phyloP scores from a whole-genome alignment of 2,113 vertebrate genomes.

The Pteronura brasiliensis region DNA sequence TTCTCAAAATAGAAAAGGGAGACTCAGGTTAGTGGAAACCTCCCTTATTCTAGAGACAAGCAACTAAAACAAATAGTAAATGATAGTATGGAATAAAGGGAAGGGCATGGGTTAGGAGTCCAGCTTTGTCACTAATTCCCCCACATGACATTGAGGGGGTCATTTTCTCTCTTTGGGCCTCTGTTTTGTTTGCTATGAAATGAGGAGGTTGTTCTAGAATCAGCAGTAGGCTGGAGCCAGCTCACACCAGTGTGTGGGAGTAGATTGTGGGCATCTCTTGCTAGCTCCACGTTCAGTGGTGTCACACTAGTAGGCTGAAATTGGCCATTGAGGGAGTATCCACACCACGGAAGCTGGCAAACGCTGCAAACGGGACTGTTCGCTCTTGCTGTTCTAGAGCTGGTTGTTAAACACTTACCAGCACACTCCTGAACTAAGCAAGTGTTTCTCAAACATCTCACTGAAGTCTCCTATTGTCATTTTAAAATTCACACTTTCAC shows the following conservation, averaged over 20 bases:
- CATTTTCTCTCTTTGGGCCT: not conserved
- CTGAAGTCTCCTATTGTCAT: not conserved
- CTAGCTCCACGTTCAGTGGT: fast-evolving
- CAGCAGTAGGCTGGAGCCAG: fast-evolving
- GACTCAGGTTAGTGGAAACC: not conserved
- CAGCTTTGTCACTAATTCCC: not conserved
- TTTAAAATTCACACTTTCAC: not conserved
- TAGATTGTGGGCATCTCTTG: not conserved
- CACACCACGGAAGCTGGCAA: not conserved
- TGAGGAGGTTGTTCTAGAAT: not conserved
- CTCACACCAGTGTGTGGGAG: not conserved
- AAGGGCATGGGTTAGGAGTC: not conserved
- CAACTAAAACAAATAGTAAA: not conserved
- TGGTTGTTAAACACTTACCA: not conserved
- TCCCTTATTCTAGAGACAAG: not conserved
- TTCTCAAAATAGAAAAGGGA: not conserved
- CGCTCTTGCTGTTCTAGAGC: not conserved
- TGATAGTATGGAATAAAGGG: not conserved
- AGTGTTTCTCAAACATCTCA: not conserved
- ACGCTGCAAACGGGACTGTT: not conserved
- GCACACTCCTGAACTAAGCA: not conserved
- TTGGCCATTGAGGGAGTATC: not conserved
- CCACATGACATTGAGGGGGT: not conserved
- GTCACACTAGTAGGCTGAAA: not conserved
- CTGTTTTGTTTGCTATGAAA: not conserved